Conservation (phyloP, 1,140 invertebrate genomes). For the Orchestia grillus region DNA sequence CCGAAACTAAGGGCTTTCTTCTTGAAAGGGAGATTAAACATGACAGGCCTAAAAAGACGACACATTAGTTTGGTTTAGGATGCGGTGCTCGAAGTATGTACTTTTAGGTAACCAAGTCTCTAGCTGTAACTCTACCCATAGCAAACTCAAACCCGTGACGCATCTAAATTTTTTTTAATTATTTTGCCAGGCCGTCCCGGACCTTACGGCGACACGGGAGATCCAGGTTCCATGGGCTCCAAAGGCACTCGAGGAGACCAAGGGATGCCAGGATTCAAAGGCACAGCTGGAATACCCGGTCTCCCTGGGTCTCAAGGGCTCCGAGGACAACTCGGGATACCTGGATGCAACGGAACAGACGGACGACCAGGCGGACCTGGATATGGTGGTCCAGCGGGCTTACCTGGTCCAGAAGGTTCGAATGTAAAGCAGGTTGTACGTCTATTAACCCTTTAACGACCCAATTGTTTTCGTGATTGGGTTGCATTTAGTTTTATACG, state of each 20-base stretch:
- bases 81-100: too few relatives aligned
- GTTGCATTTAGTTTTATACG: too few relatives aligned
- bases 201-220: slow-evolving; percentile 57
- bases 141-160: too few relatives aligned
- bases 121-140: too few relatives aligned
- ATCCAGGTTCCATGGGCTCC: slow-evolving; percentile 24
- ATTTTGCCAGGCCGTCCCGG: slow-evolving; percentile 43
- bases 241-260: slow-evolving; percentile 54
- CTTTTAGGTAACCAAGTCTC: too few relatives aligned
- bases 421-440: too few relatives aligned
- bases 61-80: too few relatives aligned
- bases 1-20: too few relatives aligned
- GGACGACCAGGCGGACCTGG: slow-evolving; percentile 58
- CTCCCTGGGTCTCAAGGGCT: slow-evolving; percentile 55
- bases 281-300: slow-evolving; percentile 53
- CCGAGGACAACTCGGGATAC: slow-evolving; percentile 13
- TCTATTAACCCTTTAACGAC: too few relatives aligned
- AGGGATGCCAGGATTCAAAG: slow-evolving; percentile 60
- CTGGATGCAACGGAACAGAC: slow-evolving; percentile 58
- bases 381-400: slow-evolving; percentile 23
- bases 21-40: too few relatives aligned
- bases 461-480: too few relatives aligned
- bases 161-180: not conserved
- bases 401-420: slow-evolving; percentile 54
- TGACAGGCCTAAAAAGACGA: too few relatives aligned